Percentiles rank a stretch among this genome's conserved stretches.
Conservation (phyloP, 2,888 invertebrate species). For the Noctua fimbriata region DNA sequence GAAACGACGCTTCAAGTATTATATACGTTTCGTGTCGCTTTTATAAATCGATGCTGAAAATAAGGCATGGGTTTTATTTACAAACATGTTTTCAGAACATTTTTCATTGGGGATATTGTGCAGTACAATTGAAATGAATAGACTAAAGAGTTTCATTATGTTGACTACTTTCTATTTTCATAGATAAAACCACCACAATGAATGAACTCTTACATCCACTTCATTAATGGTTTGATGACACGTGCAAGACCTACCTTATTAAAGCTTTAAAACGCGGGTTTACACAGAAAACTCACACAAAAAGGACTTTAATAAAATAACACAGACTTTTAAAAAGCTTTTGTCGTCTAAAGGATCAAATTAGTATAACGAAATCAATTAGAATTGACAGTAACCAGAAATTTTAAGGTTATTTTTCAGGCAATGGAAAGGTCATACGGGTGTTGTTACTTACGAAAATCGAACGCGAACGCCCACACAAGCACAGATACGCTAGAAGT, state of each 20-base stretch:
- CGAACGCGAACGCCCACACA: conserved; percentile 44
- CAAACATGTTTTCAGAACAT: neutral
- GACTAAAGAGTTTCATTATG: neutral
- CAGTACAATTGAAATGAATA: neutral
- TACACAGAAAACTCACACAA: conserved; percentile 29
- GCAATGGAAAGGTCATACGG: conserved; percentile 41
- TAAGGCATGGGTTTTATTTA: conserved; percentile 16
- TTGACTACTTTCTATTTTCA: conserved; percentile 37
- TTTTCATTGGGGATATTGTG: neutral
- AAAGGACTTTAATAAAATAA: conserved; percentile 40
- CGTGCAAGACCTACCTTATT: conserved; percentile 36
- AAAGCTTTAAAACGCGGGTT: conserved; percentile 22
- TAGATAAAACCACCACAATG: conserved; percentile 29
- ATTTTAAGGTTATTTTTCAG: conserved; percentile 64
- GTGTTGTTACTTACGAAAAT: conserved; percentile 62
- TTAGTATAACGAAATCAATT: conserved; percentile 66
- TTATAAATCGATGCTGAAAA: conserved; percentile 1
- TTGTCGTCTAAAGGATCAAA: conserved; percentile 53
- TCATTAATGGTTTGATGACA: conserved; percentile 45
- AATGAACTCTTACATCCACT: conserved; percentile 18
- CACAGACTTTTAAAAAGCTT: conserved; percentile 42
- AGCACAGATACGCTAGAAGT: conserved; percentile 51
- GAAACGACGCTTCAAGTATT: neutral
- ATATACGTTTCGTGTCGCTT: neutral
- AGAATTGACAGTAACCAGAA: conserved; percentile 58